Base-by-base conservation (phyloP, 2,888 invertebrate species). In the Yponomeuta sedellus region DNA sequence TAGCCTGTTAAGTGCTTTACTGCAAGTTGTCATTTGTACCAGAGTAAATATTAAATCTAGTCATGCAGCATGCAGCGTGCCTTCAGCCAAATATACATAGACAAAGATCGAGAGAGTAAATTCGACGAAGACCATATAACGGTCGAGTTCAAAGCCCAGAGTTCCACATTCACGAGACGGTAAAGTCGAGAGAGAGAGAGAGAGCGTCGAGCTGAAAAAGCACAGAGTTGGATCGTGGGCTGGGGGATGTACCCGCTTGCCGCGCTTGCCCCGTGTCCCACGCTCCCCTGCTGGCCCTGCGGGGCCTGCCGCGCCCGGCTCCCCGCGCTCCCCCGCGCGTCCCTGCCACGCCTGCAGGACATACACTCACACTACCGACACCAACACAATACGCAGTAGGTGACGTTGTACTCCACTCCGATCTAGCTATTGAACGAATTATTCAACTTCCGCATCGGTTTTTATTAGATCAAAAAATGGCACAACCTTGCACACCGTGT, bases 181-280 rank as follows among this genome's bases (percentile, higher is more conserved):
- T 11, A 56, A 5, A 56, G 19, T 16, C 16, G 5, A 5, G 56
- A 56, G 19, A 3, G 19, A 16, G 3, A 2, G 70, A 3, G 19
- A 16, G 3, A 2, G 70, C 64, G 40, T 44, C 34, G 25, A 66
- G 34, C 61, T 19, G 44, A 61, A 58, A 22, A 63, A 22, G 20
- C 64, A 25, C 2, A 34, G 56, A n/a, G 22, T 19, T 5, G 11
- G 56, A 12, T 19, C 5, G 64, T 28, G 67, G 63, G 64, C 44
- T 64, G 56, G 70, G 64, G 68, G 4, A 10, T 73, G 95, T 96
- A 97, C 97, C 96, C 96, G 93, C 92, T 97, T 97, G 93, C 97
- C 97, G 89, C 96, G 94, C 86, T 97, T 97, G 83, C 98, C 98
- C 82, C 97, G 94, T 75, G 95, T 93, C 83, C 98, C 98, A 88